Evolutionary conservation across 92 coral and sea anemone genomes (phyloP).

Genomic region (Palythoa heliodiscus): DNA sequence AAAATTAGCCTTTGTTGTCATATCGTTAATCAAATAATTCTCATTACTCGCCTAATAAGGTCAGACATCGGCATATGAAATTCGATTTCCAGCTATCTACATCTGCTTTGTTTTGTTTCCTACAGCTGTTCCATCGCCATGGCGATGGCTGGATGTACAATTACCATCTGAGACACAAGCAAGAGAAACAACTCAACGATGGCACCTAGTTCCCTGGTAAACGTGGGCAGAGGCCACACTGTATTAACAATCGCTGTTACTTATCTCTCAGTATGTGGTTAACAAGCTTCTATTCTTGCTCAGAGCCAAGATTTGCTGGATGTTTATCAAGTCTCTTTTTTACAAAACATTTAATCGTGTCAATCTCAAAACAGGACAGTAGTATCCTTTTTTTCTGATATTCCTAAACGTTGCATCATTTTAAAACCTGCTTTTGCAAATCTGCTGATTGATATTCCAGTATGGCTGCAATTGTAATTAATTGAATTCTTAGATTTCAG

Average conservation of each 20-base stretch:
- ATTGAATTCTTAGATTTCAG: neutral
- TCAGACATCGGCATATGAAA: no score
- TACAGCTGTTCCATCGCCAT: slow-evolving; percentile 93
- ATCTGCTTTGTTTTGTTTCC: slow-evolving; percentile 1
- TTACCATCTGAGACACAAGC: slow-evolving; percentile 65
- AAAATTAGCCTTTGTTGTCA: no score
- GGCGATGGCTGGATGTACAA: slow-evolving; percentile 92
- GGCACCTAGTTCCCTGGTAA: neutral
- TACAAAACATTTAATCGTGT: neutral
- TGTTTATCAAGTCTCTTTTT: neutral
- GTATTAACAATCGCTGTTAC: neutral
- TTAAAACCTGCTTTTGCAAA: neutral
- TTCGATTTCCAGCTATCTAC: no score
- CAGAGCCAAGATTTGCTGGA: neutral
- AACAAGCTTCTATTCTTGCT: neutral
- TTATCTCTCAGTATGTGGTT: neutral
- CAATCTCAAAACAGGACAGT: neutral
- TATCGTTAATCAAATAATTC: no score
- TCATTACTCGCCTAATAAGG: no score
- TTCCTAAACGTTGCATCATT: neutral
- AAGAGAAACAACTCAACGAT: slow-evolving; percentile 22
- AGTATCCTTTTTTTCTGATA: neutral
- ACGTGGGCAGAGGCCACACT: neutral
- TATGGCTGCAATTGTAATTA: neutral
- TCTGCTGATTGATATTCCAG: neutral